Base-by-base conservation (phyloP, 2,888 invertebrate genomes). In the Oscheius myriophilus region DNA sequence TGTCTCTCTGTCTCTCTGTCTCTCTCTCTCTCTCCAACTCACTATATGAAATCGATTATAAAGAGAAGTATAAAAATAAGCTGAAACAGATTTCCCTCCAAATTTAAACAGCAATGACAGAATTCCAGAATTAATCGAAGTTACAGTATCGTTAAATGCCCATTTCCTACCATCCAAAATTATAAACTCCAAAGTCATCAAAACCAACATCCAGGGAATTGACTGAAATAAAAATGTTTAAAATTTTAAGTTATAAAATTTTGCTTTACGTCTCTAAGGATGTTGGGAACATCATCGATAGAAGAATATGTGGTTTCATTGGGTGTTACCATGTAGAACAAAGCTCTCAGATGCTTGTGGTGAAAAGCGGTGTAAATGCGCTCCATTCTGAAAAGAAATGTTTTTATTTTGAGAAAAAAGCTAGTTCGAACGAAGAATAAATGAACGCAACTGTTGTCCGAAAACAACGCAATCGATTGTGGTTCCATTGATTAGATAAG, bases 31-130 rank as follows among this genome's bases (percentile, higher is more conserved):
- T 33, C 33, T 33, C 33, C 25, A 25, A 43, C 61, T 61, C 49
- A 61, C 61, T 23, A 93, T 71, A 74, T 91, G 90, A 84, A 89
- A 93, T 87, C 91, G 90, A 2, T 91, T 90, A 87, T 93, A 92
- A 53, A 93, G 90, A 89, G 91, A 91, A 3, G 92, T 75, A 73
- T 85, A 88, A 1, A 81, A 42, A 7, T 57, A 43, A 9, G 78
- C 69, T 1, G 76, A 71, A 39, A 75, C 41, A 61, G 71, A 70
- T 41, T 49, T 65, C 49, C 74, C 79, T 55, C 75, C 76, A 62
- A 73, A 72, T 68, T 82, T 78, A 51, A 87, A 85, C 11, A 87
- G 65, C 11, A 82, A 71, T 2, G 87, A 87, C 4, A 87, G 70
- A 0, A 88, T 43, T 21, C 88, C 88, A 63, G 87, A 86, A 2